Conservation (phyloP, 2,797 vertebrate species). For the Sebastiscus tertius region DNA sequence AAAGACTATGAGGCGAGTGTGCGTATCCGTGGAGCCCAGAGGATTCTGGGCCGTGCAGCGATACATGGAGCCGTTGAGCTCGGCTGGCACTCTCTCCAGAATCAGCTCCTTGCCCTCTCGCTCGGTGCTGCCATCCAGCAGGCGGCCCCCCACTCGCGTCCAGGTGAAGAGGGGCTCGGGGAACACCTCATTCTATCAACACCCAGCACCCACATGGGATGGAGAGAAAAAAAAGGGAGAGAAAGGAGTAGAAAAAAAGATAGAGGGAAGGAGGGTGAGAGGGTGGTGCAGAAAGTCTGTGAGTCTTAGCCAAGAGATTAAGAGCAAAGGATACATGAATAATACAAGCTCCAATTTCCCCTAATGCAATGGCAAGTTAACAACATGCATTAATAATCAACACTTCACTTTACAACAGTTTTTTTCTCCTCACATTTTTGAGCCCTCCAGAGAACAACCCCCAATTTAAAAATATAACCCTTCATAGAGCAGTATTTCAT, state of each 20-base stretch:
- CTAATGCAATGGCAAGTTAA: constrained; percentile 72
- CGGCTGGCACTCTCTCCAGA: constrained; percentile 93
- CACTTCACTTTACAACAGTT: constrained; percentile 67
- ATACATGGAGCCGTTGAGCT: constrained; percentile 98
- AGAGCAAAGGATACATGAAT: constrained; percentile 73
- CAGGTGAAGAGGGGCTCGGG: constrained; percentile 97
- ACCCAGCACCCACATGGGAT: constrained; percentile 9
- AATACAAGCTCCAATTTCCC: constrained; percentile 69
- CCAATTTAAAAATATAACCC: constrained; percentile 40
- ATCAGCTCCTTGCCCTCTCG: constrained; percentile 92
- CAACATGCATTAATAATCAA: constrained; percentile 80
- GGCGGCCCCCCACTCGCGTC: constrained; percentile 93
- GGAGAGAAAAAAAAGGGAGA: not conserved
- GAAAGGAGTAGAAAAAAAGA: not conserved
- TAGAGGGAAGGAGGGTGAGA: not conserved
- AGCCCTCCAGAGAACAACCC: constrained; percentile 25
- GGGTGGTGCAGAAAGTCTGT: constrained; percentile 32
- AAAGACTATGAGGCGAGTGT: constrained; percentile 97
- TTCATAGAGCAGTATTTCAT: constrained; percentile 15
- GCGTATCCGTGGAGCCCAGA: constrained; percentile 95
- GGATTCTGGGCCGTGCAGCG: constrained; percentile 98
- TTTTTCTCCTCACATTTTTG: constrained; percentile 31
- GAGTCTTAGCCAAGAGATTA: constrained; percentile 60
- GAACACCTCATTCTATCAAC: constrained; percentile 93
- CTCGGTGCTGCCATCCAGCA: constrained; percentile 92